Evolutionary conservation across 2,888 invertebrate genomes (phyloP).

Genomic region (Flexamia atlantica): DNA sequence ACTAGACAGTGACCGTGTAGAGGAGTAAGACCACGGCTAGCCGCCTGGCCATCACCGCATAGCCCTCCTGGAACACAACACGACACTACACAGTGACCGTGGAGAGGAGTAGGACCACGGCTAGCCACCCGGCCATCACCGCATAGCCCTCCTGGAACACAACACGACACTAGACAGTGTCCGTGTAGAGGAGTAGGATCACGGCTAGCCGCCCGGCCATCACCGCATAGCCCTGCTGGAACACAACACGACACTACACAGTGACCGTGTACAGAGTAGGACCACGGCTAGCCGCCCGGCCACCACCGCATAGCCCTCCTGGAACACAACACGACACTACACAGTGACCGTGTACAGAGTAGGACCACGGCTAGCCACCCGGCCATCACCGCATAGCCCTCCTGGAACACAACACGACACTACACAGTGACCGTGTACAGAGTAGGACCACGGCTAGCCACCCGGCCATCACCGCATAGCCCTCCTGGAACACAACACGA

Average conservation of each 20-base stretch:
- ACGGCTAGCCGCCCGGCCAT: too few relatives aligned
- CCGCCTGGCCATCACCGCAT: conserved; percentile 47
- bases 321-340: too few relatives aligned
- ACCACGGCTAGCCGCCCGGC: conserved; percentile 57
- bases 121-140: conserved; percentile 56
- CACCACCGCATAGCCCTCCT: conserved; percentile 9
- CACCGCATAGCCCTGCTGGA: conserved; percentile 79
- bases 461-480: conserved; percentile 61
- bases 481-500: too few relatives aligned
- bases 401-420: too few relatives aligned
- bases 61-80: too few relatives aligned
- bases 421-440: conserved; percentile 61
- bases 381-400: conserved; percentile 37
- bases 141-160: too few relatives aligned
- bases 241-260: too few relatives aligned
- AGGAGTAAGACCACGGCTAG: conserved; percentile 66
- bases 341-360: conserved; percentile 55
- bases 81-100: too few relatives aligned
- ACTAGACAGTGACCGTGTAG: too few relatives aligned
- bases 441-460: too few relatives aligned
- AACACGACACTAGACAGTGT: too few relatives aligned
- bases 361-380: conserved; percentile 51
- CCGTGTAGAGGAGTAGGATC: neutral
- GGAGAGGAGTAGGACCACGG: conserved; percentile 1
- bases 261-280: too few relatives aligned